Base-by-base conservation (phyloP, 2,113 vertebrate genomes). In the Orthonyx spaldingii region DNA sequence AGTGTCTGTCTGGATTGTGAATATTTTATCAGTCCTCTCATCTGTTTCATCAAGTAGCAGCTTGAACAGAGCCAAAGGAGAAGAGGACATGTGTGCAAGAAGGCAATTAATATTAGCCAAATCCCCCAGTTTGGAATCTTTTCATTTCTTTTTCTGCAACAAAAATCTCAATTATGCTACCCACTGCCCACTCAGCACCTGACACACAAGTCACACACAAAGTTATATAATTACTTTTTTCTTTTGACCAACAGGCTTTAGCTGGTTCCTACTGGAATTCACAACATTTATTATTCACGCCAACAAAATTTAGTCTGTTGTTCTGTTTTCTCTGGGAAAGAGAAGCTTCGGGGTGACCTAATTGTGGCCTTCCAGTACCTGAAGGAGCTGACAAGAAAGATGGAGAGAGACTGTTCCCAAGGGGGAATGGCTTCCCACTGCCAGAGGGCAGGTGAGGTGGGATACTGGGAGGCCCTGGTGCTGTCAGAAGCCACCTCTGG, bases 101-200 rank as follows among this genome's bases (percentile, higher is more conserved):
- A 30, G 7, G 11, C 41, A 65, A 74, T 49, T 61, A 74, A 19
- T 84, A 47, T 7, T 35, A 66, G 52, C 35, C 56, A 81, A 70
- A 75, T 30, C 23, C 16, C 22, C 0, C 16, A 42, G 42, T 22
- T 4, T 24, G 72, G 47, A 74, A 39, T 61, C 16, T 49, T 65
- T 72, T 37, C 2, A 42, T 83, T 80, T 84, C 28, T 91, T 81
- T 39, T 74, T 41, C 69, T 63, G 39, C 33, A 55, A 78, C 52
- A 95, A 95, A 70, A 87, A 91, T 82, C 47, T 55, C 72, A 89
- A 91, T 56, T 39, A 93, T 96, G 95, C 87, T 52, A n/a, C 50
- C 35, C 8, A 2, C 60, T 75, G 64, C 89, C 72, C 68, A 50
- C 92, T 87, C 89, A 24, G 80, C 77, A 89, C 68, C 8, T 80